Evolutionary conservation across 2,113 vertebrate genomes (phyloP).

Genomic region (Dolichallabes microphthalmus): DNA sequence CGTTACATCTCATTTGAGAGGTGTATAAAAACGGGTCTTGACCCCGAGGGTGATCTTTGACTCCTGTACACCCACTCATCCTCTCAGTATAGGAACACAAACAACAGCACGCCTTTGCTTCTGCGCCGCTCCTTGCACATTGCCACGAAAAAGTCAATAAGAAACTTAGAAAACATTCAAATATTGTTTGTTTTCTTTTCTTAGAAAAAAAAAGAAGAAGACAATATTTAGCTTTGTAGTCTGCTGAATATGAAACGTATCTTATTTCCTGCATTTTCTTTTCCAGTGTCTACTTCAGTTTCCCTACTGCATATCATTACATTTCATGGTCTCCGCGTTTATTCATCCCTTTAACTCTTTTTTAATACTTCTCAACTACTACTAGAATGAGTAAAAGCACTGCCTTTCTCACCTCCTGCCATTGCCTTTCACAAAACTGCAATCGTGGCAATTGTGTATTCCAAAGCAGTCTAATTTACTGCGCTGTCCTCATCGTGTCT

Average conservation of each 20-base stretch:
- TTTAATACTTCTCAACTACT: constrained; percentile 20
- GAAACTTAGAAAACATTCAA: background rate
- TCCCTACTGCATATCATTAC: constrained; percentile 38
- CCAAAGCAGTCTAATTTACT: constrained; percentile 36
- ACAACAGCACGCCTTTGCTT: constrained; percentile 6
- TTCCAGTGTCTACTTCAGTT: constrained; percentile 25
- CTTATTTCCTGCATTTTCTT: background rate
- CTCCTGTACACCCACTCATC: background rate
- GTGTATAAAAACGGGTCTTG: constrained; percentile 15
- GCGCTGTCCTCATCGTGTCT: background rate
- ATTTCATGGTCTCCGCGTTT: constrained; percentile 38
- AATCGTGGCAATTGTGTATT: constrained; percentile 32
- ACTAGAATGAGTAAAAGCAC: constrained; percentile 34
- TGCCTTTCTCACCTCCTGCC: constrained; percentile 21
- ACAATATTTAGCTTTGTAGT: constrained; percentile 19
- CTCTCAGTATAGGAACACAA: constrained; percentile 18
- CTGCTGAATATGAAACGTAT: constrained; percentile 38
- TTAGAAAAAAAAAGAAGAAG: constrained; percentile 22
- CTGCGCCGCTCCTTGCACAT: background rate
- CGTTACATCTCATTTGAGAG: constrained; percentile 18
- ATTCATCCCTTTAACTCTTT: constrained; percentile 17
- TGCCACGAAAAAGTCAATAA: background rate
- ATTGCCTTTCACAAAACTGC: constrained; percentile 41
- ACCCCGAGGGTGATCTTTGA: constrained; percentile 2
- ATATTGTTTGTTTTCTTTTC: background rate